Evolutionary conservation across 2,888 invertebrate species (phyloP).

Genomic region (Onthophagus sagittarius): DNA sequence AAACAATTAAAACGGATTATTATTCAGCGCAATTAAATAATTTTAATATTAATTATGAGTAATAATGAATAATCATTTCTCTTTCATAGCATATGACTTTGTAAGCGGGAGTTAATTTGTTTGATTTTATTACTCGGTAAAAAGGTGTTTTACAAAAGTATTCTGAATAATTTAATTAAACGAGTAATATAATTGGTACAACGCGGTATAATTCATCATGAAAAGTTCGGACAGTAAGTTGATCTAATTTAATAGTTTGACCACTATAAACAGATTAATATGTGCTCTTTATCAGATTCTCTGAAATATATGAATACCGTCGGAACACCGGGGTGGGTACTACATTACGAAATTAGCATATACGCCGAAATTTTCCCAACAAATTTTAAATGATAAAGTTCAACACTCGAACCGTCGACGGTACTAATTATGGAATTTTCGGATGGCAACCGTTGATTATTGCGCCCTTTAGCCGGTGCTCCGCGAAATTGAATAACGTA

Average conservation of each 20-base stretch:
- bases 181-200: too few species aligned
- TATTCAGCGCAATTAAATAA: neutral
- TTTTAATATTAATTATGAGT: neutral
- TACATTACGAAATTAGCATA: neutral
- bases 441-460: constrained; percentile 1
- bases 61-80: neutral
- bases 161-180: too few species aligned
- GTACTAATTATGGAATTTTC: neutral
- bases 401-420: neutral
- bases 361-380: neutral
- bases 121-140: too few species aligned
- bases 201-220: too few species aligned
- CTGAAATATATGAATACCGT: neutral
- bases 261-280: neutral
- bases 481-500: constrained; percentile 43
- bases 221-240: neutral
- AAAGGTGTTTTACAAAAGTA: too few species aligned
- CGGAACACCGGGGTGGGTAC: neutral
- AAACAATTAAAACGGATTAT: neutral
- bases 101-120: too few species aligned
- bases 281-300: neutral
- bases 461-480: constrained; percentile 20
- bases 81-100: too few species aligned
- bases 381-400: neutral
- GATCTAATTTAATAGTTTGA: neutral